A percentile compares a stretch with the other conserved stretches of the same genome.
phyloP scores from a whole-genome alignment of 2,797 vertebrate genomes.

The Acanthurus leucopareius region DNA sequence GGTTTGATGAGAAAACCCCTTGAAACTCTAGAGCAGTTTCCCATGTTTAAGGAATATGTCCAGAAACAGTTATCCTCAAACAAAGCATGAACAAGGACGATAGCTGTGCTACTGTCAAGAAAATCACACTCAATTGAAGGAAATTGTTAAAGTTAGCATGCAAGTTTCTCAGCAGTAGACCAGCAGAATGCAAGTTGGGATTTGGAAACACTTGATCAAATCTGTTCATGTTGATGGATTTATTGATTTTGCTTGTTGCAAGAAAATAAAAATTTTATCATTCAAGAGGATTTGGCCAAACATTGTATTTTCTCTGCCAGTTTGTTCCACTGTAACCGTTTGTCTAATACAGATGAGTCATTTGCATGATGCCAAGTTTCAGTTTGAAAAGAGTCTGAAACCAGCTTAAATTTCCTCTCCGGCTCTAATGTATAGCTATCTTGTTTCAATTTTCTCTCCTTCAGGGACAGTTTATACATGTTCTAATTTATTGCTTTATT shows the following conservation, averaged over 20 bases:
- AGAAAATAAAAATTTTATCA: background rate
- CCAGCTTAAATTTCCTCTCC: background rate
- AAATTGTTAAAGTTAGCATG: constrained; percentile 4
- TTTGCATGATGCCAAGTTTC: constrained; percentile 11
- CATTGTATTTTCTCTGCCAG: constrained; percentile 11
- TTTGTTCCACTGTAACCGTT: background rate
- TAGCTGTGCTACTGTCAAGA: background rate
- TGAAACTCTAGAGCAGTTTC: background rate
- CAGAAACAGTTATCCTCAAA: background rate
- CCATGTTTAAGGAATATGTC: background rate
- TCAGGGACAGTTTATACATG: constrained; percentile 13
- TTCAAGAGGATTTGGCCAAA: background rate
- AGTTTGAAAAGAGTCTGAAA: constrained; percentile 4
- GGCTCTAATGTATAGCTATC: background rate
- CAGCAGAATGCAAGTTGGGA: background rate
- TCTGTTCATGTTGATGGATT: background rate
- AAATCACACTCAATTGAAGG: background rate
- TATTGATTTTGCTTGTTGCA: constrained; percentile 3
- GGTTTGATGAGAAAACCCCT: background rate
- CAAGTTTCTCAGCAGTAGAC: background rate
- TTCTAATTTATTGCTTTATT: background rate
- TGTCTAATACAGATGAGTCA: constrained; percentile 15
- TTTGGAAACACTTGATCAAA: background rate
- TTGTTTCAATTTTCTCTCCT: background rate
- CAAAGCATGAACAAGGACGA: background rate